Evolutionary conservation across 2,797 vertebrate genomes (phyloP).

Genomic region (Mormyrus hasselquistii): DNA sequence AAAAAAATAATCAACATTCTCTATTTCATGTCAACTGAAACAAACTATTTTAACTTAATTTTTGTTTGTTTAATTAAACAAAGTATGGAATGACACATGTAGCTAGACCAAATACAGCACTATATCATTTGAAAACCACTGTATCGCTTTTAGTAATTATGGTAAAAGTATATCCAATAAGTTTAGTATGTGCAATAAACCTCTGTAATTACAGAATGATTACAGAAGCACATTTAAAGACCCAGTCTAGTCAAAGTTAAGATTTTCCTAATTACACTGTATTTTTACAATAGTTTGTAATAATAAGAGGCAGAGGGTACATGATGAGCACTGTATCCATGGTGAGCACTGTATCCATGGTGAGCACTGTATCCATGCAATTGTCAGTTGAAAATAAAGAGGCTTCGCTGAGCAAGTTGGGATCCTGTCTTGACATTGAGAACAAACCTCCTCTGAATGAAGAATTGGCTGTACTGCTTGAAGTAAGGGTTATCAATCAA

Average conservation of each 20-base stretch:
- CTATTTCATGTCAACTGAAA: not conserved
- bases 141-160: not conserved
- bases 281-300: not conserved
- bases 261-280: not conserved
- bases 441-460: not conserved
- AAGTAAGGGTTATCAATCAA: not conserved
- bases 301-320: not conserved
- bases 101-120: not conserved
- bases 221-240: not conserved
- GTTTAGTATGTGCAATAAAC: not conserved
- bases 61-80: not conserved
- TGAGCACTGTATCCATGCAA: not conserved
- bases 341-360: not conserved
- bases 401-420: not conserved
- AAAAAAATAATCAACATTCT: not conserved
- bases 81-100: not conserved
- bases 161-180: not conserved
- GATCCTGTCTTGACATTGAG: not conserved
- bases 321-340: not conserved
- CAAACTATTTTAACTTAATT: not conserved
- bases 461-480: not conserved
- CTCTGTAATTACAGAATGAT: not conserved
- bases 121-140: not conserved
- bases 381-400: conserved; percentile 4
- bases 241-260: not conserved